Percentiles rank a stretch among this genome's conserved stretches.
These are phyloP conservation scores for Plectus sambesii DNA, from an alignment of 1,140 invertebrate genomes.

Conservation along the genomic window DNA sequence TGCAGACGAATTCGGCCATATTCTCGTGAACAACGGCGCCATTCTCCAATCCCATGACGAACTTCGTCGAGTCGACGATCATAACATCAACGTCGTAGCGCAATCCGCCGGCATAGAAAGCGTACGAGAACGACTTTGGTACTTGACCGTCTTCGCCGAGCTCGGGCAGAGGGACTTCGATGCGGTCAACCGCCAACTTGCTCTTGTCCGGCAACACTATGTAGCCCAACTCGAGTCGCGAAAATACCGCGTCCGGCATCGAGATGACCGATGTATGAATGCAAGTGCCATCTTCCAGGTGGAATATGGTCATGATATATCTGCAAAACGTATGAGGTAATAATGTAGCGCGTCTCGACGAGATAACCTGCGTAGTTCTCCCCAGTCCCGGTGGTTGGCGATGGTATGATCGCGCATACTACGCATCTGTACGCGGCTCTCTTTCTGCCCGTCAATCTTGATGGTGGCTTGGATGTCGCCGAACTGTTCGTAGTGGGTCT, in stretches of 20 bases:
- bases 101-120: conserved; percentile 19
- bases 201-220: conserved; percentile 31
- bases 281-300: conserved; percentile 41
- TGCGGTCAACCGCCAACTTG: conserved; percentile 28
- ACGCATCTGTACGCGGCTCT: conserved; percentile 17
- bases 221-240: conserved; percentile 35
- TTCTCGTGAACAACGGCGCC: conserved; percentile 23
- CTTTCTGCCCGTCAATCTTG: conserved; percentile 16
- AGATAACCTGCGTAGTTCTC: conserved; percentile 25
- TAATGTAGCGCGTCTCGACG: no score
- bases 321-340: no score
- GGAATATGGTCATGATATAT: conserved; percentile 37
- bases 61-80: conserved; percentile 22
- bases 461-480: conserved; percentile 26
- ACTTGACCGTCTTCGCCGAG: conserved; percentile 36
- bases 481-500: conserved; percentile 37
- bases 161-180: conserved; percentile 26
- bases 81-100: conserved; percentile 20
- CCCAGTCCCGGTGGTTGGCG: conserved; percentile 28
- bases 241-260: conserved; percentile 36
- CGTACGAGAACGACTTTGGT: conserved; percentile 26
- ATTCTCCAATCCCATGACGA: conserved; percentile 34
- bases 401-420: conserved; percentile 40
- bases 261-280: conserved; percentile 36
- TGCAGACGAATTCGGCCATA: conserved; percentile 30